phyloP scores from a whole-genome alignment of 1,140 invertebrate species.

The Trichonephila clavata region DNA sequence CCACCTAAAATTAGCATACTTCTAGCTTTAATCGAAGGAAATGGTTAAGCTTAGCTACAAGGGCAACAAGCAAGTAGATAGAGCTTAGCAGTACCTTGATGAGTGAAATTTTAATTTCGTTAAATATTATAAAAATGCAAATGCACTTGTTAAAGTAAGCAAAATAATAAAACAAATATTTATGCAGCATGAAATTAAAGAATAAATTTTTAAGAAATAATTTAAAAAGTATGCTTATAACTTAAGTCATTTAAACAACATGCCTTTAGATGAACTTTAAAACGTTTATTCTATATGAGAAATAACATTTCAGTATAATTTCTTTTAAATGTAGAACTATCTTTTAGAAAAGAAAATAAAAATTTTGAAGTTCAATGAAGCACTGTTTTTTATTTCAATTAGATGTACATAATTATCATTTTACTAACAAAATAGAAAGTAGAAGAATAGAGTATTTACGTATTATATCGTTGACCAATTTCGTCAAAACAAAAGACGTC shows the following conservation, averaged over 20 bases:
- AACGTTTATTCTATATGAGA: neutral
- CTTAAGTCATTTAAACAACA: neutral
- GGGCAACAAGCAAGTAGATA: neutral
- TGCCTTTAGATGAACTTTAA: neutral
- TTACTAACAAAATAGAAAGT: no score
- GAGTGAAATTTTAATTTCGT: neutral
- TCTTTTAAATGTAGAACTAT: conserved; percentile 16
- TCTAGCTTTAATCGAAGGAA: neutral
- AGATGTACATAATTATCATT: no score
- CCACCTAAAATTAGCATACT: neutral
- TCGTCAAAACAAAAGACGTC: no score
- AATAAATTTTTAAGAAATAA: neutral
- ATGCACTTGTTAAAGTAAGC: conserved; percentile 24
- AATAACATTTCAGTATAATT: neutral
- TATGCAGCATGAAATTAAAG: neutral
- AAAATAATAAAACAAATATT: neutral
- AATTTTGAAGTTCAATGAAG: neutral
- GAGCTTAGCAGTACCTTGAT: neutral
- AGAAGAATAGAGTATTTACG: no score
- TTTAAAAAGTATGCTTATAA: neutral
- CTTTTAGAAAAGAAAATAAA: conserved; percentile 28
- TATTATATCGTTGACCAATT: no score
- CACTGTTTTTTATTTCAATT: no score
- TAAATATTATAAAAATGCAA: neutral
- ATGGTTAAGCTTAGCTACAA: neutral